A percentile compares a stretch with the other conserved stretches of the same genome.
These are phyloP conservation scores for Cherax quadricarinatus DNA, from an alignment of 1,140 invertebrate species.

Conservation along the genomic window DNA sequence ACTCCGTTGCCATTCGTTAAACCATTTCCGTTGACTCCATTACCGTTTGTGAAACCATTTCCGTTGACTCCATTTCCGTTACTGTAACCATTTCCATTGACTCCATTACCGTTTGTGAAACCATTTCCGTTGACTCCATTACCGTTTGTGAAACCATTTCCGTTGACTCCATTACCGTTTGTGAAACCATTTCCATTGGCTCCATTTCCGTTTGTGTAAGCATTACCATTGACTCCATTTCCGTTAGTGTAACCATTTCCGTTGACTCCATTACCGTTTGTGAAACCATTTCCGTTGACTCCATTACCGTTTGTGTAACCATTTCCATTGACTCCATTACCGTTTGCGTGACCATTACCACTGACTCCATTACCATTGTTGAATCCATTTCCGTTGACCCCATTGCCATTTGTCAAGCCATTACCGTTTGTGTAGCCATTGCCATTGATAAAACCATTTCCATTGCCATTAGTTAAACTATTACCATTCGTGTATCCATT, in stretches of 20 bases:
- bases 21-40: background rate
- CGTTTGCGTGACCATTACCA: background rate
- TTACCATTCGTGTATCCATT: constrained; percentile 22
- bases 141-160: constrained; percentile 14
- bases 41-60: background rate
- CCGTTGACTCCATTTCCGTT: background rate
- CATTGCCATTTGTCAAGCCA: background rate
- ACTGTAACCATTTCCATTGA: too few relatives aligned
- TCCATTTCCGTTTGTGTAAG: background rate
- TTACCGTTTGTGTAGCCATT: constrained; percentile 2
- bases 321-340: too few relatives aligned
- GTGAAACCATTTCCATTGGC: background rate
- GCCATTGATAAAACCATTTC: background rate
- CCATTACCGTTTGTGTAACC: background rate
- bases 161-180: constrained; percentile 6
- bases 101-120: constrained; percentile 12
- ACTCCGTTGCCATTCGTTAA: constrained; percentile 3
- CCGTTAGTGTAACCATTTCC: constrained; percentile 3
- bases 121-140: background rate
- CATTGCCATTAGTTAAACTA: background rate
- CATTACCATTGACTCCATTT: constrained; percentile 6
- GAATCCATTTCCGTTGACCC: background rate
- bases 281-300: constrained; percentile 19
- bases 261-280: background rate
- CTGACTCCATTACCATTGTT: background rate